Conservation (phyloP, 1,140 invertebrate genomes). For the Luehdorfia chinensis region DNA sequence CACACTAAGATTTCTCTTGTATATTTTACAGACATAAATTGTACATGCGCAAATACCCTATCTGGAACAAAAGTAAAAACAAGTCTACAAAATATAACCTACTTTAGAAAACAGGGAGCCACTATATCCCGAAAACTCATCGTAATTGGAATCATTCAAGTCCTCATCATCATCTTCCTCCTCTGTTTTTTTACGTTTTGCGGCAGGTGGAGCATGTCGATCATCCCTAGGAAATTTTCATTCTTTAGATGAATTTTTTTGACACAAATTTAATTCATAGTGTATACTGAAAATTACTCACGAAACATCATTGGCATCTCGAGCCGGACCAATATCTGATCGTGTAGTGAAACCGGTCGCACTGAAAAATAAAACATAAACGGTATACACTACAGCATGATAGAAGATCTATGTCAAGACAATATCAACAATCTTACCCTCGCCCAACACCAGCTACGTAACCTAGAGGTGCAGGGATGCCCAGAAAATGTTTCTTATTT, state of each 20-base stretch:
- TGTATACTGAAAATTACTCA: slow-evolving; percentile 82
- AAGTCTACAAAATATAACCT: slow-evolving; percentile 9
- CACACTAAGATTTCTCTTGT: too few species aligned
- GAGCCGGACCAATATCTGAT: slow-evolving; percentile 99
- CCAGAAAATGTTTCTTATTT: slow-evolving; percentile 94
- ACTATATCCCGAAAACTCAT: slow-evolving; percentile 99
- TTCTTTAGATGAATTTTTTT: background rate
- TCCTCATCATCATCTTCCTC: slow-evolving; percentile 99
- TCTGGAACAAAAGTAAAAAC: slow-evolving; percentile 5
- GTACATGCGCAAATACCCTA: too few species aligned
- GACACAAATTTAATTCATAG: background rate
- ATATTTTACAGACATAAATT: too few species aligned
- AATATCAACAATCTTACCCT: slow-evolving; percentile 83
- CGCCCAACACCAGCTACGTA: slow-evolving; percentile 98
- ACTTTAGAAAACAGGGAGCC: slow-evolving; percentile 97
- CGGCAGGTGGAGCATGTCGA: slow-evolving; percentile 94
- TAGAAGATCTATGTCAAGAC: too few species aligned
- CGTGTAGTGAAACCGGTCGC: slow-evolving; percentile 99
- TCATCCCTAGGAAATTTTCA: slow-evolving; percentile 84
- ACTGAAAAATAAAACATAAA: too few species aligned
- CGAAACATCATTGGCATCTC: slow-evolving; percentile 98
- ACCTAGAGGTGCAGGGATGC: slow-evolving; percentile 94
- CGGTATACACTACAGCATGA: too few species aligned
- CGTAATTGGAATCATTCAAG: slow-evolving; percentile 99
- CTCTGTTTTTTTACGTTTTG: slow-evolving; percentile 95